These are phyloP conservation scores for Drosophila parabipectinata DNA, from an alignment of 1,140 invertebrate genomes.

Conservation along the genomic window DNA sequence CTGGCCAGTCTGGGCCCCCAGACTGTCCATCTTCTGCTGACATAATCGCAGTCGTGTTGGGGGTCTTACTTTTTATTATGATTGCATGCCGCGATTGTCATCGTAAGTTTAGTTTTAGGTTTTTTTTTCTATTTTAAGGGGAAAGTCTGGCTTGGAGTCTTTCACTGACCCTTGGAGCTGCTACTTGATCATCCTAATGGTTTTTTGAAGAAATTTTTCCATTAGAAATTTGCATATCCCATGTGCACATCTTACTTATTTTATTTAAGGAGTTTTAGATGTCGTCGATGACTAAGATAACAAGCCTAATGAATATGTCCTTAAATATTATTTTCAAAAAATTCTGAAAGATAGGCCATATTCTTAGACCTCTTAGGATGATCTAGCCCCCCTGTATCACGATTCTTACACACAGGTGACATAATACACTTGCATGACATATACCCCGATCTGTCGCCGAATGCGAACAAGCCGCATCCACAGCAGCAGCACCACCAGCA, in stretches of 20 bases:
- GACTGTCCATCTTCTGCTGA: conserved; percentile 24
- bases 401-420: conserved; percentile 82
- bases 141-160: conserved; percentile 25
- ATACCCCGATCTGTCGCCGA: conserved; percentile 76
- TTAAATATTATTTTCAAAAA: too few relatives aligned
- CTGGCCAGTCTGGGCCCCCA: conserved; percentile 10
- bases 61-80: conserved; percentile 35
- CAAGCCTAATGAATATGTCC: too few relatives aligned
- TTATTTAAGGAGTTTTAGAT: too few relatives aligned
- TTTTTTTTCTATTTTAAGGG: conserved; percentile 5
- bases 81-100: conserved; percentile 22
- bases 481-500: conserved; percentile 41
- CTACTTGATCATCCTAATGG: background rate
- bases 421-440: conserved; percentile 84
- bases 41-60: conserved; percentile 30
- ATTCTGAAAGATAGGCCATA: too few relatives aligned
- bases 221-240: background rate
- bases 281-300: too few relatives aligned
- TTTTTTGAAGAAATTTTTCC: conserved; percentile 3
- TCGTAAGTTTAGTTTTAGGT: conserved; percentile 5
- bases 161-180: conserved; percentile 12
- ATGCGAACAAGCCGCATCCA: conserved; percentile 64
- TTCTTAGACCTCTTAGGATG: too few relatives aligned
- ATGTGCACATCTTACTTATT: too few relatives aligned
- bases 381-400: conserved; percentile 24